These are phyloP conservation scores for Todiramphus chloris DNA, from an alignment of 2,113 vertebrate species.

Conservation along the genomic window DNA sequence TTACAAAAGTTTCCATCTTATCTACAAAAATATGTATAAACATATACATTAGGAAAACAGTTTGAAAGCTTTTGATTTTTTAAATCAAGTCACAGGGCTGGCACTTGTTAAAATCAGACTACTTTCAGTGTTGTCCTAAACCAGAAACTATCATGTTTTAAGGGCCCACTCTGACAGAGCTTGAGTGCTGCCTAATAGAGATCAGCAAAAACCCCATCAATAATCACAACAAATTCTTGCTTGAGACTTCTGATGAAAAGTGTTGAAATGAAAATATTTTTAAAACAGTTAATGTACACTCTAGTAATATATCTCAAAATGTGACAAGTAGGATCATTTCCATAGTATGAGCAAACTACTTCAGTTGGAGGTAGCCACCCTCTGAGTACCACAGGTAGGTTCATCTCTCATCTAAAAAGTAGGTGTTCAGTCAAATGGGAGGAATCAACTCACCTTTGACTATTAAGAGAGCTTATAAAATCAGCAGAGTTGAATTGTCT, in stretches of 20 bases:
- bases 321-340: background rate
- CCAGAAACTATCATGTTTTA: background rate
- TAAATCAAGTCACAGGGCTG: background rate
- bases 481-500: background rate
- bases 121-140: background rate
- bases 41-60: background rate
- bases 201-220: background rate
- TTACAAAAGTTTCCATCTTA: background rate
- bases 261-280: background rate
- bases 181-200: background rate
- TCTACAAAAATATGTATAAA: background rate
- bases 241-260: background rate
- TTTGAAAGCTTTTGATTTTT: background rate
- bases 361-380: background rate
- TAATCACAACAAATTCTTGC: background rate
- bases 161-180: background rate
- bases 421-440: background rate
- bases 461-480: background rate
- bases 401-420: background rate
- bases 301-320: background rate
- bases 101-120: background rate
- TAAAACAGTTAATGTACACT: background rate
- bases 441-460: background rate
- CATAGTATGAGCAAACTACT: background rate
- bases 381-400: background rate